Conservation (phyloP, 2,797 vertebrate genomes). For the Pangasius krempfi region DNA sequence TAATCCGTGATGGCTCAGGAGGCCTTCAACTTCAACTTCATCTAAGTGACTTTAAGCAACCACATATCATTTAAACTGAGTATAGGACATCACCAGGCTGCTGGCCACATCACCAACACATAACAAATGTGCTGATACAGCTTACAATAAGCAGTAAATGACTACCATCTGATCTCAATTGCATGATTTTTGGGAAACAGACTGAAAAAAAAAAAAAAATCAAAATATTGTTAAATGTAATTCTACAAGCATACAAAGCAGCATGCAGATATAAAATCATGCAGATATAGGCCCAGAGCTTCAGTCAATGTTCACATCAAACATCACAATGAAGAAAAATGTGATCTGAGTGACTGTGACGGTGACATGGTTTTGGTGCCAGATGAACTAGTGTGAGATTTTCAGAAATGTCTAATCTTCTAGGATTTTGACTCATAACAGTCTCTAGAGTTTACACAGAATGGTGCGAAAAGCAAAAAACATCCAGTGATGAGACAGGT, state of each 20-base stretch:
- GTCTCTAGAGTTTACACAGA: neutral
- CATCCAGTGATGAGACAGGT: neutral
- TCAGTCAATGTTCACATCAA: neutral
- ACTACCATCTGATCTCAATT: neutral
- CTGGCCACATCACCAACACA: neutral
- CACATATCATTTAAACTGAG: conserved; percentile 7
- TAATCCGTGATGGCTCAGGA: conserved; percentile 36
- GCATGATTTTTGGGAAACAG: neutral
- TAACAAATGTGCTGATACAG: neutral
- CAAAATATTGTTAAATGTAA: neutral
- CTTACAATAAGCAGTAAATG: neutral
- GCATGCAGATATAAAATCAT: neutral
- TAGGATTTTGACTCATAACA: neutral
- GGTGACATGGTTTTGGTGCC: neutral
- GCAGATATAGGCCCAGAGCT: neutral
- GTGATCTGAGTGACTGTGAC: neutral
- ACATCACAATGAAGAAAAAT: neutral
- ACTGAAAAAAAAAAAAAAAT: neutral
- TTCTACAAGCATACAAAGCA: neutral
- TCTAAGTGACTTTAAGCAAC: conserved; percentile 27
- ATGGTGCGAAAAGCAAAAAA: neutral
- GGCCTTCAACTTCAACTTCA: conserved; percentile 36
- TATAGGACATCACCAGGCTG: conserved; percentile 11
- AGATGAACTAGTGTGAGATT: neutral
- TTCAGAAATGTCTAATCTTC: neutral